phyloP scores from a whole-genome alignment of 37 sponge, comb jelly and placozoan genomes.

The Halisarca cf. caerulea region DNA sequence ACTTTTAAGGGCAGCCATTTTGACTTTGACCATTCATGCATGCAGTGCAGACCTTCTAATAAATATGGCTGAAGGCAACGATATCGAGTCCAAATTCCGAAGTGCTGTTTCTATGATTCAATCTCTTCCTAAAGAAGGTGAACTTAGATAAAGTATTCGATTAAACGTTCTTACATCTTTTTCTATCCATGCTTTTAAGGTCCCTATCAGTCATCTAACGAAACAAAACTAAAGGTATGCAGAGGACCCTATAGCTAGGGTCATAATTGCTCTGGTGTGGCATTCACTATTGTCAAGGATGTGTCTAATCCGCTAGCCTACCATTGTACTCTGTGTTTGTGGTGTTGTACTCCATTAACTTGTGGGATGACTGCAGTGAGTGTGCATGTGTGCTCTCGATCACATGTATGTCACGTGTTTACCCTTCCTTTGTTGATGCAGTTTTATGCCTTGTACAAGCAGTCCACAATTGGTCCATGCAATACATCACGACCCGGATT shows the following conservation, averaged over 20 bases:
- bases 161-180: no score
- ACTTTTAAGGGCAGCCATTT: slow-evolving; percentile 13
- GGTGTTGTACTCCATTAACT: no score
- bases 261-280: no score
- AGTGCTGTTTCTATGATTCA: slow-evolving; percentile 59
- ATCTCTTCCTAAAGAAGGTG: slow-evolving; percentile 74
- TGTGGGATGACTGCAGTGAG: no score
- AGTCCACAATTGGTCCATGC: slow-evolving; percentile 66
- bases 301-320: neutral
- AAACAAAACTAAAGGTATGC: slow-evolving; percentile 64
- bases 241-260: neutral
- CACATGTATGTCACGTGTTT: no score
- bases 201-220: slow-evolving; percentile 66
- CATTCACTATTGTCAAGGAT: neutral
- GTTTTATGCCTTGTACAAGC: slow-evolving; percentile 86
- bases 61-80: neutral
- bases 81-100: slow-evolving; percentile 51
- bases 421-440: neutral
- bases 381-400: no score
- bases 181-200: slow-evolving; percentile 23
- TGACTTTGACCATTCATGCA: no score
- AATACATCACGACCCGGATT: slow-evolving; percentile 52
- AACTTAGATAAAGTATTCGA: no score
- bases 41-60: neutral
- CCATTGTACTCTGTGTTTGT: no score